A percentile compares a stretch with the other conserved stretches of the same genome.
Conservation (phyloP, 1,140 invertebrate species). For the Nixonia krombeini region DNA sequence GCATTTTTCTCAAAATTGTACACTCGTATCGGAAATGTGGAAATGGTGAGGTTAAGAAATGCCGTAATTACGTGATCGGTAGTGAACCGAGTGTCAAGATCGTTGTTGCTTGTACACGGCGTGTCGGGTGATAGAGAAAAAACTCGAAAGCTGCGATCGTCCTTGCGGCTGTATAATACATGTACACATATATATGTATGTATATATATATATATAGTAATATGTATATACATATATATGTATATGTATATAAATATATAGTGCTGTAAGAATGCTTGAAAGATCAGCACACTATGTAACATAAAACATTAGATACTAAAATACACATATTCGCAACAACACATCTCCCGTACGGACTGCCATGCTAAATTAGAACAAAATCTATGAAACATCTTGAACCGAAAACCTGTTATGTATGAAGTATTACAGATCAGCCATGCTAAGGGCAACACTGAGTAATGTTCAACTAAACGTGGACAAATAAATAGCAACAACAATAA, state of each 20-base stretch:
- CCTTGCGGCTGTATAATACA: conserved; percentile 38
- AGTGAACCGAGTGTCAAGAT: too few relatives aligned
- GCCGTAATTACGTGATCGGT: too few relatives aligned
- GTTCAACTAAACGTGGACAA: conserved; percentile 57
- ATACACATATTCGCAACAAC: conserved; percentile 51
- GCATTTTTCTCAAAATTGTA: too few relatives aligned
- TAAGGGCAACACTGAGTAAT: conserved; percentile 67
- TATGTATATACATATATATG: too few relatives aligned
- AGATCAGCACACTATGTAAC: conserved; percentile 45
- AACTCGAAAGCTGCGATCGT: conserved; percentile 34
- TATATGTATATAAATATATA: too few relatives aligned
- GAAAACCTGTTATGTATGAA: conserved; percentile 50
- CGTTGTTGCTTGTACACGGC: too few relatives aligned
- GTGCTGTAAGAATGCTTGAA: conserved; percentile 42
- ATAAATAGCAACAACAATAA: conserved; percentile 69
- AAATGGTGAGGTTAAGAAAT: too few relatives aligned
- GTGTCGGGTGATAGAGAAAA: not conserved
- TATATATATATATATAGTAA: too few relatives aligned
- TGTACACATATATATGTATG: too few relatives aligned
- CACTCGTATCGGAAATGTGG: too few relatives aligned
- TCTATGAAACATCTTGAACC: conserved; percentile 56
- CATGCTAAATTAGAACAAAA: conserved; percentile 66
- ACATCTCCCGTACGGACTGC: conserved; percentile 56
- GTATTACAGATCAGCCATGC: conserved; percentile 69
- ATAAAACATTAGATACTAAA: conserved; percentile 53